Conservation (phyloP, 1,140 invertebrate species). For the Camponotus floridanus region DNA sequence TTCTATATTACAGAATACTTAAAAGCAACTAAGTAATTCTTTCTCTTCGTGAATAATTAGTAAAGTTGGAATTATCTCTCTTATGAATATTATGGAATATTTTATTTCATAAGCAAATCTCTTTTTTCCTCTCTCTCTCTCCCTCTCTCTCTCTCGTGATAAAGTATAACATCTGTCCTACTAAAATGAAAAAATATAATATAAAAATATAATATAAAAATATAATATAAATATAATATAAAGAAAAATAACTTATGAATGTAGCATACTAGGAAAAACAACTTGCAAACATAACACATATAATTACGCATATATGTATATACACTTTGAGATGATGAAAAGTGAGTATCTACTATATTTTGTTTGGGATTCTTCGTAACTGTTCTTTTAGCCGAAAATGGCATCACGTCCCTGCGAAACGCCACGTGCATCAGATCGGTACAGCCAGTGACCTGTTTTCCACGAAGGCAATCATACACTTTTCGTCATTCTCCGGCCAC, state of each 20-base stretch:
- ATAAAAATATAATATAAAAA: no score
- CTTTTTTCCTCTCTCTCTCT: no score
- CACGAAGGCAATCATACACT: constrained; percentile 6
- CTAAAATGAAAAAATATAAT: background rate
- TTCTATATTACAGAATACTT: background rate
- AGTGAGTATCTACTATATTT: background rate
- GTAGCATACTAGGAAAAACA: constrained; percentile 13
- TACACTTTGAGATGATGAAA: constrained; percentile 19
- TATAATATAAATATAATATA: no score
- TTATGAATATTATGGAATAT: background rate
- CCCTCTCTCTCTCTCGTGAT: background rate
- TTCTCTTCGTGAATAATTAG: no score
- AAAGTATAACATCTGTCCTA: constrained; percentile 13
- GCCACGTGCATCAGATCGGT: background rate
- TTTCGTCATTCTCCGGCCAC: constrained; percentile 16
- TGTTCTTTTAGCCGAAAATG: constrained; percentile 18
- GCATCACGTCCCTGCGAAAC: constrained; percentile 13
- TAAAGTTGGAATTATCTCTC: constrained; percentile 4
- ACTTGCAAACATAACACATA: background rate
- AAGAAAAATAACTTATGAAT: background rate
- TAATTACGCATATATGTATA: background rate
- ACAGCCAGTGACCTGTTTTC: constrained; percentile 27
- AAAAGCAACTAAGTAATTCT: background rate
- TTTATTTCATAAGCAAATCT: background rate
- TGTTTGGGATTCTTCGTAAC: background rate